Conservation (phyloP, 2,113 vertebrate genomes). For the Paramisgurnus dabryanus region DNA sequence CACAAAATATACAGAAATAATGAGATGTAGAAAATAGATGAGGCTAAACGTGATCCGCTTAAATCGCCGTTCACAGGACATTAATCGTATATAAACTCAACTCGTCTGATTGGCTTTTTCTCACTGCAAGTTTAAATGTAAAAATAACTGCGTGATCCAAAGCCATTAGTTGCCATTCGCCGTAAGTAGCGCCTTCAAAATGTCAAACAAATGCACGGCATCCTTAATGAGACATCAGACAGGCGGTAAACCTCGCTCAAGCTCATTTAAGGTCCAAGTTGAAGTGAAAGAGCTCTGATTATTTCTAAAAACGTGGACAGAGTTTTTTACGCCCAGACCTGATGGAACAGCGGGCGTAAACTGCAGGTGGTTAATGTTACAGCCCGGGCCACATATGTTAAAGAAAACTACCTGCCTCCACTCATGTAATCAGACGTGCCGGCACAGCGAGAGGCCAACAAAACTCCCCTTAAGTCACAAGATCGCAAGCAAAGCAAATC, state of each 20-base stretch:
- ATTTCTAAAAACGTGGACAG: slow-evolving; percentile 20
- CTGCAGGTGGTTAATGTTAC: slow-evolving; percentile 56
- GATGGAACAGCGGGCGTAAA: slow-evolving; percentile 44
- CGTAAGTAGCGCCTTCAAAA: slow-evolving; percentile 14
- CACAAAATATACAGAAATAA: slow-evolving; percentile 62
- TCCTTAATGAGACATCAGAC: slow-evolving; percentile 1
- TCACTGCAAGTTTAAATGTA: slow-evolving; percentile 50
- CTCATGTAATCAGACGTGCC: slow-evolving; percentile 50
- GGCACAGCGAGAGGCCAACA: slow-evolving; percentile 48
- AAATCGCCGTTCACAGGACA: slow-evolving; percentile 72
- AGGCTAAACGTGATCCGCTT: slow-evolving; percentile 69
- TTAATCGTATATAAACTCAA: slow-evolving; percentile 71
- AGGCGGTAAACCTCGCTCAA: neutral
- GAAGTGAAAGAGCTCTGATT: neutral
- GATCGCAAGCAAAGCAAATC: slow-evolving; percentile 57
- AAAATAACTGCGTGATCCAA: slow-evolving; percentile 36
- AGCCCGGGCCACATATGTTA: slow-evolving; percentile 53
- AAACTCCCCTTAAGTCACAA: slow-evolving; percentile 47
- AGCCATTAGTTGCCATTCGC: slow-evolving; percentile 15
- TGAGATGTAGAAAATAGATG: slow-evolving; percentile 77
- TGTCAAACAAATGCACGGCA: slow-evolving; percentile 21
- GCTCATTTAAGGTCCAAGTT: slow-evolving; percentile 3
- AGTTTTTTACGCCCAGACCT: slow-evolving; percentile 14
- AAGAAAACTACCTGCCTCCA: slow-evolving; percentile 42
- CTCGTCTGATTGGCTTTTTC: slow-evolving; percentile 58